Evolutionary conservation across 2,113 vertebrate species (phyloP), one percentile per base, ranked within the genome.

Genomic region (Prunella fulvescens): DNA sequence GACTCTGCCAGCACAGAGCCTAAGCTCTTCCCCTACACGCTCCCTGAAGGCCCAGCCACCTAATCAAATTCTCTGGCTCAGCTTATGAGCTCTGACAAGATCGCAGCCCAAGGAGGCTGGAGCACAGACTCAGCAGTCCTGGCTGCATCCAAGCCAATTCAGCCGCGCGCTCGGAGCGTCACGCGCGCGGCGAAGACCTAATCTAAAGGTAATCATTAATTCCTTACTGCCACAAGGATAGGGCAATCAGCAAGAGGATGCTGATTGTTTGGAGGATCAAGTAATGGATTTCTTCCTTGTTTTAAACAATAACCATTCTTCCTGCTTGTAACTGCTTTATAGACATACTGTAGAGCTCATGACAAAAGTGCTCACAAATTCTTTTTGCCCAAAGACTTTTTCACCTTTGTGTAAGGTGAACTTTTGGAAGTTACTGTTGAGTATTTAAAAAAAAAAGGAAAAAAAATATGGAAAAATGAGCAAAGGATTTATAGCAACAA

Each of bases 101-200:
- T 81, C 40, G 15, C 85, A 94, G 92, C 90, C 94, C 94, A 97
- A 96, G 93, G 90, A 97, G 94, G 92, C 90, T 86, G n/a, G 78
- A 85, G 87, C 72, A 95, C 96, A 95, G 91, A 93, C 94, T 97
- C 95, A 95, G 96, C 96, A 95, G 86, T 97, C 85, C 81, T 95
- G 45, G 29, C 94, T 95, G 10, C 92, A 90, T 88, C 92, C 92
- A 85, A n/a, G 85, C 87, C 92, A 95, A 96, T 95, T 96, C 92
- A 93, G 90, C 87, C 10, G 15, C 1, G 66, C 81, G 81, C 78
- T 54, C 5, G 0, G 42, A 50, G 87, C 80, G 18, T 83, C 79
- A 45, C 7, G 29, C 2, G 2, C 5, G 1, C n/a, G 4, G 44
- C 78, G 51, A 90, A 78, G 74, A 90, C 78, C 78, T 80, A 72